Evolutionary conservation across 2,888 invertebrate genomes (phyloP), one percentile per base, ranked within the genome.

Genomic region (Mythimna albipuncta): DNA sequence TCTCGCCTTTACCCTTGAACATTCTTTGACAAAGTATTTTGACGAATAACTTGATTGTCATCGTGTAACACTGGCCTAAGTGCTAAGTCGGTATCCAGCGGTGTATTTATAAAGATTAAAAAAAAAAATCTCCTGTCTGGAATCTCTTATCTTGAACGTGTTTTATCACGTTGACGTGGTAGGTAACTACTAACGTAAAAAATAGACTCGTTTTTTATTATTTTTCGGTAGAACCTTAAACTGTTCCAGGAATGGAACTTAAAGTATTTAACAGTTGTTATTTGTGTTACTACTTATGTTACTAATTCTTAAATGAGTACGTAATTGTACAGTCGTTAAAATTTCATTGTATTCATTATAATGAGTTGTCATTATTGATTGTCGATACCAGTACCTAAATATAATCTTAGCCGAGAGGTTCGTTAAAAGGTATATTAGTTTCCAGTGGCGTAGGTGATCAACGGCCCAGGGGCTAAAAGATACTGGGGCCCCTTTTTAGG

Each of bases 21-120:
- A 32, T 64, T 75, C 32, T 62, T 72, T 72, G 55, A 44, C 55
- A 16, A 80, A 79, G 66, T 64, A 50, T 64, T 72, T 59, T 79
- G 61, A 68, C 67, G 54, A 77, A 81, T 74, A 69, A 75, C 69
- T 63, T 69, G 54, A 63, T 74, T 47, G 61, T 54, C 32, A 65
- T 50, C 55, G 61, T 72, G 64, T 78, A 71, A 35, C 57, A 59
- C 35, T 1, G n/a, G 54, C 55, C 61, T 65, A 59, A 67, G 44
- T 65, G 68, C 44, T 62, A 54, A 41, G 57, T 61, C 52, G 32
- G 58, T 66, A 64, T 58, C 64, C 62, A 32, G 52, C 64, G 63
- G 65, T 76, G 58, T 81, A 41, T 54, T 54, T n/a, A 54, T 21
- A 72, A 58, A 13, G 13, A 21, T 54, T 21, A 72, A 81, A 80